Conservation (phyloP, 2,797 vertebrate genomes). For the Centropyge bicolor region DNA sequence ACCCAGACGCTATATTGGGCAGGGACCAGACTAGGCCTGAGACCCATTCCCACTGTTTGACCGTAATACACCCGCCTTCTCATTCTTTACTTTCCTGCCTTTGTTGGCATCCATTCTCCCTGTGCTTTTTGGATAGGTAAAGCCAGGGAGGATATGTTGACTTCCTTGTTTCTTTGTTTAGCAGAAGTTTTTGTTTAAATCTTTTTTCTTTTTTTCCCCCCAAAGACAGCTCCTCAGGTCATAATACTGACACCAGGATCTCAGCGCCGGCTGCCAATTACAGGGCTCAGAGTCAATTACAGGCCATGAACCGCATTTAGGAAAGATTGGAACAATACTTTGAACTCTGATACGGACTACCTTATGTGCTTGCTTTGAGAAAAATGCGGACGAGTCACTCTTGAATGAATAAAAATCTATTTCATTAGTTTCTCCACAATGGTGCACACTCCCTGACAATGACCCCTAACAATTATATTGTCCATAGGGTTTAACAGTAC, state of each 20-base stretch:
- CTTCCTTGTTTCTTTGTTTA: slow-evolving; percentile 83
- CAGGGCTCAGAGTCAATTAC: slow-evolving; percentile 51
- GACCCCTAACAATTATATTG: slow-evolving; percentile 56
- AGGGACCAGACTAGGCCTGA: slow-evolving; percentile 70
- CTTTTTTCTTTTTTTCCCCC: slow-evolving; percentile 42
- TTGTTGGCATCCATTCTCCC: slow-evolving; percentile 81
- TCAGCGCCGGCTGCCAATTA: slow-evolving; percentile 44
- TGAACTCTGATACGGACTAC: slow-evolving; percentile 38
- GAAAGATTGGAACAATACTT: slow-evolving; percentile 40
- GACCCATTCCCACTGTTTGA: slow-evolving; percentile 74
- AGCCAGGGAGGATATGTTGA: slow-evolving; percentile 75
- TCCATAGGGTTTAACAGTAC: slow-evolving; percentile 59
- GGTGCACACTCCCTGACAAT: slow-evolving; percentile 54
- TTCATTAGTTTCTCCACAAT: slow-evolving; percentile 34
- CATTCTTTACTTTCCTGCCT: slow-evolving; percentile 84
- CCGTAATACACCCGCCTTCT: slow-evolving; percentile 70
- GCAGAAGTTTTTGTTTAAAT: slow-evolving; percentile 37
- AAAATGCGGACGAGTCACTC: slow-evolving; percentile 21
- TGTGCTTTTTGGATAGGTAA: slow-evolving; percentile 78
- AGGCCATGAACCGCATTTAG: slow-evolving; percentile 22
- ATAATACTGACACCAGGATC: slow-evolving; percentile 51
- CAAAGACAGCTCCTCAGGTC: slow-evolving; percentile 46
- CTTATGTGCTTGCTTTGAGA: slow-evolving; percentile 16
- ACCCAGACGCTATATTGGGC: slow-evolving; percentile 82
- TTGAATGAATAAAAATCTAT: slow-evolving; percentile 36